These are phyloP conservation scores for Neodiprion virginianus DNA, from an alignment of 1,140 invertebrate species.

Conservation along the genomic window DNA sequence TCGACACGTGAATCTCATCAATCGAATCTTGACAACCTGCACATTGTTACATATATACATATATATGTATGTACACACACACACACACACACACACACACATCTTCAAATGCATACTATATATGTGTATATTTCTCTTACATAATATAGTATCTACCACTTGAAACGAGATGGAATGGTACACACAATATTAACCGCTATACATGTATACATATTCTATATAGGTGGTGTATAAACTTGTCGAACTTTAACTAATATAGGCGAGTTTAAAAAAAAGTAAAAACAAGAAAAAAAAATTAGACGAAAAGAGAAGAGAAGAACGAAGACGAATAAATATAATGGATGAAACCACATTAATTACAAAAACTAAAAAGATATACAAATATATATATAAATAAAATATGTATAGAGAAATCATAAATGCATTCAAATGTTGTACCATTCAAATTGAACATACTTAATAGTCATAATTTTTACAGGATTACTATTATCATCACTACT, in stretches of 20 bases:
- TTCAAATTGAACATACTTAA: slow-evolving; percentile 6
- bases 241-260: background rate
- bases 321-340: background rate
- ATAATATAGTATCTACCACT: no score
- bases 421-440: slow-evolving; percentile 5
- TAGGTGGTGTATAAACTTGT: no score
- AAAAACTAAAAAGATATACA: background rate
- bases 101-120: no score
- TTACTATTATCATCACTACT: slow-evolving; percentile 13
- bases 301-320: background rate
- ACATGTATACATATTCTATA: background rate
- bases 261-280: background rate
- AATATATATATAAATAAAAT: background rate
- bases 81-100: no score
- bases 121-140: no score
- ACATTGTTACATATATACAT: no score
- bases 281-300: background rate
- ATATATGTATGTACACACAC: no score
- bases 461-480: slow-evolving; percentile 11
- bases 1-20: no score
- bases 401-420: background rate
- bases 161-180: no score
- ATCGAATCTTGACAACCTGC: no score
- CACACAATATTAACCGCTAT: background rate
- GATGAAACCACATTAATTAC: background rate